A percentile compares a stretch with the other conserved stretches of the same genome.
Evolutionary conservation across 2,797 vertebrate species (phyloP).

Genomic region (Argentina silus): DNA sequence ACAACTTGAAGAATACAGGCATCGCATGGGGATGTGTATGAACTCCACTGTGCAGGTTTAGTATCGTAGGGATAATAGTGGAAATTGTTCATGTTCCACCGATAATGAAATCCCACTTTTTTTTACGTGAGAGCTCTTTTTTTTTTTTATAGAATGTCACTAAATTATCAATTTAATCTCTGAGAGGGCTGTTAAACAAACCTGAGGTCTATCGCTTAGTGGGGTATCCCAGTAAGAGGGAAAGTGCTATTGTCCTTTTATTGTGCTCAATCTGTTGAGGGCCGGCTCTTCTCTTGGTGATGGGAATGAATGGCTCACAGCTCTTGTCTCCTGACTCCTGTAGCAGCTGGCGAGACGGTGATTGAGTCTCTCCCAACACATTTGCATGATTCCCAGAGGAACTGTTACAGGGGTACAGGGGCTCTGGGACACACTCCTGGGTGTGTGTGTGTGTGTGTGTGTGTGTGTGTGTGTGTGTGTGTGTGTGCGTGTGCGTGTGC

Average conservation of each 20-base stretch:
- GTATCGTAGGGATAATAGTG: neutral
- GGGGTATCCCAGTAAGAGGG: conserved; percentile 45
- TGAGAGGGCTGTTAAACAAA: conserved; percentile 53
- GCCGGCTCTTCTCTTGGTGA: conserved; percentile 41
- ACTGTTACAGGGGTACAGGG: conserved; percentile 36
- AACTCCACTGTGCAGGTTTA: neutral
- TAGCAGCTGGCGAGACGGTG: conserved; percentile 36
- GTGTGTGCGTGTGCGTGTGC: neutral
- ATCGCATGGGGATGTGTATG: neutral
- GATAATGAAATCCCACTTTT: neutral
- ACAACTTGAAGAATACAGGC: neutral
- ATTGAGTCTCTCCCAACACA: conserved; percentile 54
- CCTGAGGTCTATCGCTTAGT: conserved; percentile 35
- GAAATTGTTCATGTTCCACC: neutral
- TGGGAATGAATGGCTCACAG: conserved; percentile 34
- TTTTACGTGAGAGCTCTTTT: neutral
- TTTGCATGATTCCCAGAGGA: conserved; percentile 40
- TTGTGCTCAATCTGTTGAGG: conserved; percentile 35
- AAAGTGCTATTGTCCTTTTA: conserved; percentile 52
- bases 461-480: too few relatives aligned
- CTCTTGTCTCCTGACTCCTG: conserved; percentile 8
- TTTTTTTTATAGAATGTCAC: neutral
- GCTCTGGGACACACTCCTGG: conserved; percentile 33
- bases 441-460: too few relatives aligned
- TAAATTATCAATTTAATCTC: neutral